phyloP scores from a whole-genome alignment of 2,113 vertebrate species.

The Rhabdomys dilectus region DNA sequence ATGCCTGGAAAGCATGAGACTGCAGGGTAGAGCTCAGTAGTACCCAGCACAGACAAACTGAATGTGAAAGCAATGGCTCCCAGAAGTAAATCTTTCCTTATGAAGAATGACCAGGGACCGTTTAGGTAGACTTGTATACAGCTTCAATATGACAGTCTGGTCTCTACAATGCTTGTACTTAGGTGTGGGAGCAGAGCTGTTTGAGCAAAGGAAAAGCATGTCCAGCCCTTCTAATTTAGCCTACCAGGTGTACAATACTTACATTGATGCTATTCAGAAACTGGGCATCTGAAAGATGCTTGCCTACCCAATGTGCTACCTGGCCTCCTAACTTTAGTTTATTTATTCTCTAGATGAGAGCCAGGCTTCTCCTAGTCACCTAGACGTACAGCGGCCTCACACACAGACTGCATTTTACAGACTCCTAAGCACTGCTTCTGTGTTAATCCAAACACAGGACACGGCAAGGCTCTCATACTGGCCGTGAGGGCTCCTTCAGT shows the following conservation, averaged over 20 bases:
- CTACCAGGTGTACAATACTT: background rate
- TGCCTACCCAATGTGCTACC: too few species aligned
- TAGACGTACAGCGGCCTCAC: background rate
- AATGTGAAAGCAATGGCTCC: background rate
- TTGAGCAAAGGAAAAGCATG: background rate
- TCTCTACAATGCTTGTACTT: background rate
- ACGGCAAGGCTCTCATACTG: background rate
- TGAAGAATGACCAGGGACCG: background rate
- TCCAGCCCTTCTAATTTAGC: background rate
- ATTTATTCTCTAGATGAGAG: background rate
- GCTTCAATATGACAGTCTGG: background rate
- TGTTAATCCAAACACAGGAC: background rate
- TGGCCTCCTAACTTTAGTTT: background rate
- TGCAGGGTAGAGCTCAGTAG: background rate
- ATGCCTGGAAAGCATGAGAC: background rate
- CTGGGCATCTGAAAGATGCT: fast-evolving
- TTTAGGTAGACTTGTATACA: background rate
- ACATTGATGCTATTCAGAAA: background rate
- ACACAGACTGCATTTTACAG: background rate
- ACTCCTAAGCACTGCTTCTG: fast-evolving
- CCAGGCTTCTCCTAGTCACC: background rate
- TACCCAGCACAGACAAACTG: background rate
- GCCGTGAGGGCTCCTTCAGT: background rate
- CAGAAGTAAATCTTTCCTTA: background rate
- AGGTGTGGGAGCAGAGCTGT: background rate